phyloP scores from a whole-genome alignment of 2,113 vertebrate genomes.

The Epinephelus moara region DNA sequence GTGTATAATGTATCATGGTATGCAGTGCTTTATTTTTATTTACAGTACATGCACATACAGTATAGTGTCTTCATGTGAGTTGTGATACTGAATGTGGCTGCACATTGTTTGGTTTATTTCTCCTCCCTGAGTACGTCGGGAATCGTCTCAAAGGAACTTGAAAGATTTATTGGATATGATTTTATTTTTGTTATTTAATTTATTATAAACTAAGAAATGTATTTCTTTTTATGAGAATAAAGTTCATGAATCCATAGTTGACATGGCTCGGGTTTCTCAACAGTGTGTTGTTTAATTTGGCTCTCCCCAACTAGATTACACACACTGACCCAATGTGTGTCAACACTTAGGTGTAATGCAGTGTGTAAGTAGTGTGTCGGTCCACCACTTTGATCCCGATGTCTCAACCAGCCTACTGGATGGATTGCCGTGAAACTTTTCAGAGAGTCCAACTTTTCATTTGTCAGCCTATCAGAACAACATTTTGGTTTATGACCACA shows the following conservation, averaged over 20 bases:
- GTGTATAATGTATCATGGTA: constrained; percentile 30
- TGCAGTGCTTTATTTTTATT: constrained; percentile 53
- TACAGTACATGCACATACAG: constrained; percentile 30
- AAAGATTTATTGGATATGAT: constrained; percentile 57
- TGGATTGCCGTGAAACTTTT: neutral
- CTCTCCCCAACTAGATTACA: neutral
- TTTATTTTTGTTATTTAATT: constrained; percentile 74
- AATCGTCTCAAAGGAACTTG: constrained; percentile 32
- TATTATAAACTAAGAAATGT: constrained; percentile 57
- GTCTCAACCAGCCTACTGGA: neutral
- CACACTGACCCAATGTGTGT: neutral
- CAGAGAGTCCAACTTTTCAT: too few relatives aligned
- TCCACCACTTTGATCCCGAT: neutral
- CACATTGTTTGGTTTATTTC: constrained; percentile 24
- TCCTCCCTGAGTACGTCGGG: constrained; percentile 29
- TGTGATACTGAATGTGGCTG: constrained; percentile 60
- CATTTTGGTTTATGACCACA: neutral
- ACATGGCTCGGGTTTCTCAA: neutral
- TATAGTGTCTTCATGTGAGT: constrained; percentile 33
- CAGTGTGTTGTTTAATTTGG: constrained; percentile 2
- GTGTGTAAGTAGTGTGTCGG: neutral
- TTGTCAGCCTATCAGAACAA: too few relatives aligned
- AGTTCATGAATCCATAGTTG: constrained; percentile 42
- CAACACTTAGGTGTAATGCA: neutral
- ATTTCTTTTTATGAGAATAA: constrained; percentile 75